phyloP scores from a whole-genome alignment of 2,797 vertebrate species.

The Tangara arthus region DNA sequence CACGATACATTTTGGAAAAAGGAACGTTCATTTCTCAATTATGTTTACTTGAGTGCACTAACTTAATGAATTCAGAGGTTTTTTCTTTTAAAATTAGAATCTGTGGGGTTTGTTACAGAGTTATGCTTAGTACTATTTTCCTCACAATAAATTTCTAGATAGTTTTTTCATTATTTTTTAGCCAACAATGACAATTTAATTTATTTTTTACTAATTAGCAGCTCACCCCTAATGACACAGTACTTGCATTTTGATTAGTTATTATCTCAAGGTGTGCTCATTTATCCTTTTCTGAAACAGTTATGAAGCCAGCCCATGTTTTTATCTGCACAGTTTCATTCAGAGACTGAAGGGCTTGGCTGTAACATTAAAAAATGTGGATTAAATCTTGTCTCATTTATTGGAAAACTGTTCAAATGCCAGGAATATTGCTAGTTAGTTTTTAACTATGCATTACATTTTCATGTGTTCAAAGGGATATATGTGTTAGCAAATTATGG shows the following conservation, averaged over 20 bases:
- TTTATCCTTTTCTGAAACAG: background rate
- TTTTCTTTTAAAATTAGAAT: background rate
- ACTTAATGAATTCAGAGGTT: background rate
- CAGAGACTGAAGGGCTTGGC: background rate
- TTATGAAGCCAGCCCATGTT: background rate
- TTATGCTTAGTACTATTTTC: background rate
- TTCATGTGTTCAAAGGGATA: background rate
- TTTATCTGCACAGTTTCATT: background rate
- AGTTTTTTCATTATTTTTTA: conserved; percentile 52
- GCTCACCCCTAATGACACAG: conserved; percentile 44
- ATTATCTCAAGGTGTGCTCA: conserved; percentile 51
- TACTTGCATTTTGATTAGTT: conserved; percentile 45
- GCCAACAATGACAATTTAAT: conserved; percentile 56
- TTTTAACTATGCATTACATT: background rate
- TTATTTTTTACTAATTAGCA: conserved; percentile 74
- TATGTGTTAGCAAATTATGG: background rate
- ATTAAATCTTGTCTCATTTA: background rate
- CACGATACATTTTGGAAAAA: background rate
- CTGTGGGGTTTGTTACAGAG: background rate
- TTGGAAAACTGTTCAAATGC: background rate
- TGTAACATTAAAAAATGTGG: background rate
- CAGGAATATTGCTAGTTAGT: background rate
- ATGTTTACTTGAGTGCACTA: background rate
- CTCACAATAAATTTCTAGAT: conserved; percentile 38
- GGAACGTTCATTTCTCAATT: background rate